Percentiles rank a stretch among this genome's conserved stretches.
These are phyloP conservation scores for Mya arenaria DNA, from an alignment of 1,140 invertebrate species.

Conservation along the genomic window DNA sequence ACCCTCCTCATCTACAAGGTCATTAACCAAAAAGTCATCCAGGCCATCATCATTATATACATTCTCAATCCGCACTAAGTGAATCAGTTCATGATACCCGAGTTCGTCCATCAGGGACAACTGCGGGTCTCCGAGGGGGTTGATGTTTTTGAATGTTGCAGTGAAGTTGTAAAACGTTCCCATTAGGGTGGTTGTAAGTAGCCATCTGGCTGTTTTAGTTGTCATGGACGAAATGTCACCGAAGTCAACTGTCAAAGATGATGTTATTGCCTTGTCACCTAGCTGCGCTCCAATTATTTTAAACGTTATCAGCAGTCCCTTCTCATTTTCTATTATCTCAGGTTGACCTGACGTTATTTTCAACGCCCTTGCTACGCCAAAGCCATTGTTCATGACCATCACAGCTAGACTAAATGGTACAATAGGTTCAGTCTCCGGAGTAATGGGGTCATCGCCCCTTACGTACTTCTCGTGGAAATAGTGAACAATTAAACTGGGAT, in stretches of 20 bases:
- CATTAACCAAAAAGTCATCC: slow-evolving; percentile 65
- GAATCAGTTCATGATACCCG: slow-evolving; percentile 62
- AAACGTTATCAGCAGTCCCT: slow-evolving; percentile 67
- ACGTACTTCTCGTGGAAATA: slow-evolving; percentile 67
- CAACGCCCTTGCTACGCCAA: slow-evolving; percentile 61
- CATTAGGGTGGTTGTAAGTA: slow-evolving; percentile 61
- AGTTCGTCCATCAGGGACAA: slow-evolving; percentile 64
- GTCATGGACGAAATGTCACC: slow-evolving; percentile 61
- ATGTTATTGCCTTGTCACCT: slow-evolving; percentile 45
- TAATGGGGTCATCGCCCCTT: slow-evolving; percentile 59
- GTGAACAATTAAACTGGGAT: slow-evolving; percentile 59
- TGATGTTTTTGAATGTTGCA: slow-evolving; percentile 69
- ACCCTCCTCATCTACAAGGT: slow-evolving; percentile 50
- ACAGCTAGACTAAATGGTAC: slow-evolving; percentile 62
- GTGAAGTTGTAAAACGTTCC: slow-evolving; percentile 67
- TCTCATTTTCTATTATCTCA: slow-evolving; percentile 71
- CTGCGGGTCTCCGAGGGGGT: slow-evolving; percentile 67
- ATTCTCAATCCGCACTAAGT: slow-evolving; percentile 58
- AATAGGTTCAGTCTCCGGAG: slow-evolving; percentile 29
- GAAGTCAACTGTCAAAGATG: slow-evolving; percentile 63
- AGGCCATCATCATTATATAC: slow-evolving; percentile 50
- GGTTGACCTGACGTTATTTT: slow-evolving; percentile 70
- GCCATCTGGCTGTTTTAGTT: slow-evolving; percentile 63
- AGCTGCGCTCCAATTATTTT: slow-evolving; percentile 65
- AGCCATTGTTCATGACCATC: slow-evolving; percentile 62